A percentile compares a stretch with the other conserved stretches of the same genome.
phyloP scores from a whole-genome alignment of 1,140 invertebrate genomes.

The Drosophila murphyi region DNA sequence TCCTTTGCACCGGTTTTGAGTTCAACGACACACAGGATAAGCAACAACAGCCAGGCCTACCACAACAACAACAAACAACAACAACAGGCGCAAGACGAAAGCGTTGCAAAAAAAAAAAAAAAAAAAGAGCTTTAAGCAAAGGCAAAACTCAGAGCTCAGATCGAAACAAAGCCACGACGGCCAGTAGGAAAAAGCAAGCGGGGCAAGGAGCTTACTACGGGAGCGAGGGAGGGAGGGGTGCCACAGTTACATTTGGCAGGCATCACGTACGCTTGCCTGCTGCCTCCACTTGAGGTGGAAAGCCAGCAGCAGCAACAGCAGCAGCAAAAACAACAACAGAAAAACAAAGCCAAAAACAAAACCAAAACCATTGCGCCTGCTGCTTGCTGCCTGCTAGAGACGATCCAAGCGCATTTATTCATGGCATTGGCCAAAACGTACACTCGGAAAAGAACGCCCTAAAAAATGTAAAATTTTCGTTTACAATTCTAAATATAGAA shows the following conservation, averaged over 20 bases:
- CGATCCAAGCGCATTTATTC: background rate
- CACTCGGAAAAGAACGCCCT: no score
- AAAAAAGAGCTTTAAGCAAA: constrained; percentile 57
- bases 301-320: background rate
- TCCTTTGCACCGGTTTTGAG: constrained; percentile 59
- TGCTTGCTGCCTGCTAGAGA: constrained; percentile 6
- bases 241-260: constrained; percentile 9
- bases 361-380: constrained; percentile 30
- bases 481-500: no score
- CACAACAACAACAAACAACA: constrained; percentile 47
- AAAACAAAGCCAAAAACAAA: background rate
- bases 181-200: constrained; percentile 40
- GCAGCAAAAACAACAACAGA: background rate
- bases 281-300: constrained; percentile 34
- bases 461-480: no score
- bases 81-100: constrained; percentile 66
- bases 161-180: constrained; percentile 71
- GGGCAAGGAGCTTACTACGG: background rate
- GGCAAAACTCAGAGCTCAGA: constrained; percentile 52
- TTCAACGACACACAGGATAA: constrained; percentile 80
- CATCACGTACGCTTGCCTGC: constrained; percentile 32
- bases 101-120: constrained; percentile 66
- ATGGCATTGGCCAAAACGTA: background rate
- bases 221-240: background rate
- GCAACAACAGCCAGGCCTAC: constrained; percentile 53